Base-by-base conservation (phyloP, 1,140 invertebrate genomes). In the Paraescarpia echinospica region DNA sequence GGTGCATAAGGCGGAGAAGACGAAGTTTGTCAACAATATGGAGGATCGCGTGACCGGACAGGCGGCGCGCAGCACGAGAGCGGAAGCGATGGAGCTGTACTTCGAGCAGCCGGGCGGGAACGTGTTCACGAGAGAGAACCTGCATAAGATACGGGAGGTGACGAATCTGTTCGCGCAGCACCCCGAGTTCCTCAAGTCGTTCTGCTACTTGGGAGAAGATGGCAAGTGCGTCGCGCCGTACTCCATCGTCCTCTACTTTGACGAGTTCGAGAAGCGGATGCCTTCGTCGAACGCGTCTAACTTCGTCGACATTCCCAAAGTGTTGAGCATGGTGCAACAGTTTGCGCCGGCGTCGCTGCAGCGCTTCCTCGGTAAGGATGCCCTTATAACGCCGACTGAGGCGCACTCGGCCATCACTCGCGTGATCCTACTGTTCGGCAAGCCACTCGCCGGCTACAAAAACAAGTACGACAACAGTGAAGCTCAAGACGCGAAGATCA, bases 131-230 rank as follows among this genome's bases (percentile, higher is more conserved):
- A 27, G 33, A 33, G 9, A 12, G 31, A 35, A 92, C 41, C 92
- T 92, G 34, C 27, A 91, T 1, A 34, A 35, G 88, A 92, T 92
- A 8, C 41, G 90, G 8, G 34, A 91, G 22, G 92, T 92, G 31
- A 41, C 89, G 41, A 18, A 92, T 12, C 88, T 90, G 35, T 35
- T 92, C n/a, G 91, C 41, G 51, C n/a, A 22, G 12, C 91, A 90
- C 34, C 8, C 12, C 9, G 89, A 90, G 34, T 92, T n/a, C 95
- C 27, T 93, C 94, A 22, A 95, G 95, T 92, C 95, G 94, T 91
- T 90, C 94, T 92, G 91, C 93, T 33, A 94, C 95, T 18, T 27
- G 59, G 59, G 22, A 18, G 33, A 2, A 14, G 48, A 14, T 2
- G 88, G 51, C 35, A 90, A 89, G n/a, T 93, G 93, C 89, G 35